Evolutionary conservation across 2,797 vertebrate species (phyloP), one percentile per base, ranked within the genome.

Genomic region (Syngnathus acus): DNA sequence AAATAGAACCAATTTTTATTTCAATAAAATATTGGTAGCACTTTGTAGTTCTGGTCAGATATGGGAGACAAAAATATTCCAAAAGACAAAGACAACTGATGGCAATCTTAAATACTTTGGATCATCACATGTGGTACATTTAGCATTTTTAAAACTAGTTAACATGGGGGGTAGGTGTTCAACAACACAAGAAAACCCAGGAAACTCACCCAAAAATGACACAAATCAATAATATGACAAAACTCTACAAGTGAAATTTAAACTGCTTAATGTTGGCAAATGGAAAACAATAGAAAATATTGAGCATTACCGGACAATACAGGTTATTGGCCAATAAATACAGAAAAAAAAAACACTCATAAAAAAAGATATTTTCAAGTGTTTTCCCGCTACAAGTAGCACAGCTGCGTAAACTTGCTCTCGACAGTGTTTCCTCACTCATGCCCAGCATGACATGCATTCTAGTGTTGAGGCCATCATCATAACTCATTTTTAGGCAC

Each of bases 251-350:
- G 63, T 67, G 9, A 50, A 48, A 60, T 55, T 63, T 69, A 40
- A 65, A 71, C 39, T 54, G 73, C 53, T 59, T 53, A 73, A 67
- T 65, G 71, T 66, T 70, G 84, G 82, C 82, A 69, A 73, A 73
- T 21, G 3, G 77, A 72, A 69, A 65, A 84, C 71, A 75, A 78
- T 71, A 81, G 68, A 81, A 83, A 81, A 82, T 66, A 73, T 80
- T 70, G 76, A 77, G 82, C 73, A 70, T 73, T 78, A 80, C 70
- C 80, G 80, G 78, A 86, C 78, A 80, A 69, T 69, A 75, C 71
- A 82, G 55, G 42, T 69, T 75, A 79, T 74, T 78, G 82, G 83
- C 85, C 82, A 87, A 90, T 89, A 89, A 90, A 88, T 89, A 90
- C 61, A 83, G 71, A 76, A 77, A 78, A 76, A 76, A 23, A 73